phyloP scores from a whole-genome alignment of 2,888 invertebrate genomes.

The Trichopria drosophilae region DNA sequence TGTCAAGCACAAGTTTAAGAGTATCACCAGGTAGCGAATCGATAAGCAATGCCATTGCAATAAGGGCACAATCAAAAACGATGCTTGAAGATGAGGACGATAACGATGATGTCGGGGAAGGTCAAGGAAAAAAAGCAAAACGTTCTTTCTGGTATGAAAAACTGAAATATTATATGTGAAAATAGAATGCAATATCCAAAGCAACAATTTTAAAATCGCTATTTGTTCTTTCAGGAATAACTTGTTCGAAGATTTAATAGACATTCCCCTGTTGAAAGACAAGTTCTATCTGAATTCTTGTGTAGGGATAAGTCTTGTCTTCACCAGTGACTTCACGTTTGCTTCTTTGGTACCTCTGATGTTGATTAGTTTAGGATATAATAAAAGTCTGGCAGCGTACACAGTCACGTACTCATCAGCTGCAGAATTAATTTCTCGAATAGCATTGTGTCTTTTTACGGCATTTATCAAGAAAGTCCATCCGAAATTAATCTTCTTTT shows the following conservation, averaged over 20 bases:
- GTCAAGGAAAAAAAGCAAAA: not conserved
- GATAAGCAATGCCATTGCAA: conserved; percentile 32
- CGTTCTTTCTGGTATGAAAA: not conserved
- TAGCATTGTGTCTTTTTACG: conserved; percentile 67
- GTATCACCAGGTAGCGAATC: conserved; percentile 38
- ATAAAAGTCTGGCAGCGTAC: conserved; percentile 65
- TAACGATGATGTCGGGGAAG: conserved; percentile 5
- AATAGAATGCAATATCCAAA: not conserved
- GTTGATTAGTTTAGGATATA: conserved; percentile 64
- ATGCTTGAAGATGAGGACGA: conserved; percentile 25
- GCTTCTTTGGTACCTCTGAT: conserved; percentile 70
- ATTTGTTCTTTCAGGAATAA: conserved; percentile 18
- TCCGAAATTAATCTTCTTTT: conserved; percentile 67
- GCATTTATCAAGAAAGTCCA: conserved; percentile 67
- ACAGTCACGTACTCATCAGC: conserved; percentile 72
- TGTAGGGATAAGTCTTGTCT: conserved; percentile 69
- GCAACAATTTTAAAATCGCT: conserved; percentile 1
- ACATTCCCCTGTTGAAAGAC: conserved; percentile 51
- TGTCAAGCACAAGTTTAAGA: conserved; percentile 50
- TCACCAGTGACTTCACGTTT: conserved; percentile 73
- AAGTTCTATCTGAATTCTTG: conserved; percentile 65
- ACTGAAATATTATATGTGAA: not conserved
- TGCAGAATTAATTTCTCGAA: conserved; percentile 69
- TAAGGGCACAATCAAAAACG: not conserved
- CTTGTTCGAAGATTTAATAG: conserved; percentile 45